Conservation (phyloP, 37 sponge, comb jelly and placozoan species). For the Aplysina aerophoba region DNA sequence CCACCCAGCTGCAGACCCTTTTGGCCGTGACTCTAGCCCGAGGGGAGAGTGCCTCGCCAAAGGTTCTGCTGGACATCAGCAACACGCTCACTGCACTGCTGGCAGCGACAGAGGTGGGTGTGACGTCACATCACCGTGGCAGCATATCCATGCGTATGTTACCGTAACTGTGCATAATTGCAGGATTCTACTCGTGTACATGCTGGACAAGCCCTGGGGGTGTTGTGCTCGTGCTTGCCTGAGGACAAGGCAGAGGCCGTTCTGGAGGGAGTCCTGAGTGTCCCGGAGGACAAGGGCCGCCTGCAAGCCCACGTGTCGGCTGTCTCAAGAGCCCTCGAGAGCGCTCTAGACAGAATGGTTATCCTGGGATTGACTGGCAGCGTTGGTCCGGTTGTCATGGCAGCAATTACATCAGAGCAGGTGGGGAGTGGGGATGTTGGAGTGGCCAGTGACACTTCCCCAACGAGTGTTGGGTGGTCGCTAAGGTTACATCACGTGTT, state of each 20-base stretch:
- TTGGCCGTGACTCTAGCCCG: slow-evolving; percentile 36
- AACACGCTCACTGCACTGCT: slow-evolving; percentile 51
- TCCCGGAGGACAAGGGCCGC: background rate
- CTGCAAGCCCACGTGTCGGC: slow-evolving; percentile 62
- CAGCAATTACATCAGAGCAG: slow-evolving; percentile 50
- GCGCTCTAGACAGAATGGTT: slow-evolving; percentile 28
- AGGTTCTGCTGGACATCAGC: slow-evolving; percentile 46
- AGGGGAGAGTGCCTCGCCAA: slow-evolving; percentile 50
- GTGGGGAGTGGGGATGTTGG: slow-evolving; percentile 32
- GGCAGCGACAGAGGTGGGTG: slow-evolving; percentile 28
- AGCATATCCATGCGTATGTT: too few species aligned
- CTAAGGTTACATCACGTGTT: too few species aligned
- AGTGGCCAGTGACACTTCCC: background rate
- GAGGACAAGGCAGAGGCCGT: background rate
- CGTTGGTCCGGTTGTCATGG: slow-evolving; percentile 37
- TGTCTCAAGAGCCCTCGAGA: slow-evolving; percentile 43
- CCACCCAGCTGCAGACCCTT: slow-evolving; percentile 57
- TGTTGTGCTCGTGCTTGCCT: background rate
- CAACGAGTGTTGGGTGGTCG: too few species aligned
- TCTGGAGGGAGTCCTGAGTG: background rate
- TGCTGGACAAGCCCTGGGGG: background rate
- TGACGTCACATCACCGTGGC: too few species aligned
- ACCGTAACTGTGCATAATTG: too few species aligned
- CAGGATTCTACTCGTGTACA: slow-evolving; percentile 15
- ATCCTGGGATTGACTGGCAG: slow-evolving; percentile 27